phyloP scores from a whole-genome alignment of 1,140 invertebrate species.

The Nomia melanderi region DNA sequence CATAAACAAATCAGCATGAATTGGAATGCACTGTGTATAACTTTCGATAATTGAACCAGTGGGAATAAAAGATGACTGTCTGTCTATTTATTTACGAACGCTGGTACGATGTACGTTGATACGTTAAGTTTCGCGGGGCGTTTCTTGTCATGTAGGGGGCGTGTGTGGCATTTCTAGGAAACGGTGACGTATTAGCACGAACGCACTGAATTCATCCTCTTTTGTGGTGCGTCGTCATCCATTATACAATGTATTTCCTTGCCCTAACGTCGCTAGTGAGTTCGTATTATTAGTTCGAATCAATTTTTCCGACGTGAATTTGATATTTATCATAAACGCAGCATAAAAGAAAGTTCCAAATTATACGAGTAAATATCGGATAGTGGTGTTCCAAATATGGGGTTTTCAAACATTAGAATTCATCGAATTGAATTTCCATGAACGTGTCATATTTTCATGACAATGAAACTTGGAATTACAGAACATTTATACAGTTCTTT shows the following conservation, averaged over 20 bases:
- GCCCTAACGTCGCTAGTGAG: constrained; percentile 2
- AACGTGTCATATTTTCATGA: too few relatives aligned
- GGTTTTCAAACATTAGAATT: too few relatives aligned
- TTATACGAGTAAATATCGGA: too few relatives aligned
- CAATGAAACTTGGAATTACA: too few relatives aligned
- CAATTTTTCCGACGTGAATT: background rate
- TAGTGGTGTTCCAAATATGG: too few relatives aligned
- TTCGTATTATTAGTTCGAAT: constrained; percentile 34
- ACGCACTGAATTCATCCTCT: constrained; percentile 33
- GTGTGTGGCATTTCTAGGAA: constrained; percentile 3
- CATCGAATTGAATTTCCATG: too few relatives aligned
- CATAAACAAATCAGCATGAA: too few relatives aligned
- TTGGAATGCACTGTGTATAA: background rate
- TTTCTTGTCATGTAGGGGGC: background rate
- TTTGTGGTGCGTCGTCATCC: constrained; percentile 23
- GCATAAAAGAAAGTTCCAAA: too few relatives aligned
- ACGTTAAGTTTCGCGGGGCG: background rate
- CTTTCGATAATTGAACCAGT: background rate
- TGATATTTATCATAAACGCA: background rate
- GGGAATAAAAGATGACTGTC: background rate
- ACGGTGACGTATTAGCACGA: constrained; percentile 6
- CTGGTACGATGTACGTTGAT: background rate
- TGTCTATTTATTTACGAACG: background rate
- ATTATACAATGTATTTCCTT: constrained; percentile 41
- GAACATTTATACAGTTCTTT: too few relatives aligned